Percentiles rank a stretch among this genome's conserved stretches.
Evolutionary conservation across 2,888 invertebrate species (phyloP).

Genomic region (Machimus atricapillus): DNA sequence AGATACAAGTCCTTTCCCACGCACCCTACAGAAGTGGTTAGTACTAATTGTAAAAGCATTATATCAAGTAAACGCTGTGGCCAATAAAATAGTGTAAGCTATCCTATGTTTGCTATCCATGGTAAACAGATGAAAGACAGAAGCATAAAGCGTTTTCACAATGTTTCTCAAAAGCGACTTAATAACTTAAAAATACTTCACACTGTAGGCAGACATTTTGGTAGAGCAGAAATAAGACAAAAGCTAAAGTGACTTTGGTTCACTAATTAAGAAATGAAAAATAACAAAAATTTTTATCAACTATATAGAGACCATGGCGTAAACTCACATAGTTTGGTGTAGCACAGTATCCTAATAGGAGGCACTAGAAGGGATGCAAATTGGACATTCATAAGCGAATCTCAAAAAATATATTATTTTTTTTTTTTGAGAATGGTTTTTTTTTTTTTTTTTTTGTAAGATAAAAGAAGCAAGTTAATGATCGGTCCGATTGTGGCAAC

Average conservation of each 20-base stretch:
- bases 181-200: slow-evolving; percentile 26
- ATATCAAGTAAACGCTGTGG: slow-evolving; percentile 6
- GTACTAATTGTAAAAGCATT: slow-evolving; percentile 3
- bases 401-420: slow-evolving; percentile 26
- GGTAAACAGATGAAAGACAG: slow-evolving; percentile 29
- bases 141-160: slow-evolving; percentile 43
- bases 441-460: neutral
- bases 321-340: slow-evolving; percentile 56
- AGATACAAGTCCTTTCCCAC: slow-evolving; percentile 12
- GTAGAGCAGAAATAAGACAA: slow-evolving; percentile 44
- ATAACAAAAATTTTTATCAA: slow-evolving; percentile 67
- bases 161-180: slow-evolving; percentile 28
- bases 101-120: slow-evolving; percentile 3
- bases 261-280: slow-evolving; percentile 62
- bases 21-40: slow-evolving; percentile 23
- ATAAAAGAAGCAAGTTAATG: slow-evolving; percentile 12
- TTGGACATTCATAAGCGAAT: slow-evolving; percentile 49
- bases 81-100: slow-evolving; percentile 28
- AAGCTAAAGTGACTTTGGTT: slow-evolving; percentile 64
- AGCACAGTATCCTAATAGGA: slow-evolving; percentile 63
- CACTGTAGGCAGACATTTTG: slow-evolving; percentile 45
- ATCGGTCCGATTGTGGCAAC: neutral
- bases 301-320: slow-evolving; percentile 28
- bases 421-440: slow-evolving; percentile 29
- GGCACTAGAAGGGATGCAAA: slow-evolving; percentile 60